phyloP scores from a whole-genome alignment of 2,888 invertebrate genomes.

The Drosophila formosana region DNA sequence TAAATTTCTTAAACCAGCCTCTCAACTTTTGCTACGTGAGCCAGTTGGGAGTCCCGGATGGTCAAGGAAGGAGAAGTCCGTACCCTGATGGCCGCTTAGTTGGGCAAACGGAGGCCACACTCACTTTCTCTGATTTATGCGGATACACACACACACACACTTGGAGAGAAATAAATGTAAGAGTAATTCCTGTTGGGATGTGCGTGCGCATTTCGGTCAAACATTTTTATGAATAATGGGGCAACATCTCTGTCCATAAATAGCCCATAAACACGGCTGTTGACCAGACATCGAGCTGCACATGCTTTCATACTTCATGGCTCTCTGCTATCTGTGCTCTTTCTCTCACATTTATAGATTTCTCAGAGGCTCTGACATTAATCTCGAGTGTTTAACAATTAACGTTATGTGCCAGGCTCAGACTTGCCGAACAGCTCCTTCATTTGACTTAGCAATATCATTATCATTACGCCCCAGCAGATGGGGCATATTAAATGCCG shows the following conservation, averaged over 20 bases:
- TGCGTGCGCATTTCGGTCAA: conserved; percentile 49
- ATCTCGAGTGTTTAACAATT: conserved; percentile 73
- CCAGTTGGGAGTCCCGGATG: conserved; percentile 30
- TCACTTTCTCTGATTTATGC: conserved; percentile 61
- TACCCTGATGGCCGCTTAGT: conserved; percentile 51
- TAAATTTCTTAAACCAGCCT: conserved; percentile 45
- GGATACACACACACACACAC: conserved; percentile 13
- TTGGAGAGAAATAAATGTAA: conserved; percentile 26
- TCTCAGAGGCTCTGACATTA: conserved; percentile 53
- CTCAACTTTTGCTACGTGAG: conserved; percentile 49
- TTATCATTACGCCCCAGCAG: background rate
- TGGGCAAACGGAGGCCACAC: conserved; percentile 45
- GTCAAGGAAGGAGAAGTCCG: conserved; percentile 1
- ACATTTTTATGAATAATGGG: conserved; percentile 74
- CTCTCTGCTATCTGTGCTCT: background rate
- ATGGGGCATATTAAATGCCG: background rate
- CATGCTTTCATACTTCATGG: conserved; percentile 1
- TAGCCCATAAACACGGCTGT: conserved; percentile 61
- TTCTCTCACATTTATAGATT: conserved; percentile 19
- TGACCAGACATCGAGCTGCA: conserved; percentile 18
- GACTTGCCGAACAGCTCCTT: conserved; percentile 16
- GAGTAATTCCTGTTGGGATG: conserved; percentile 44
- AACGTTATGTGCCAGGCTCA: conserved; percentile 45
- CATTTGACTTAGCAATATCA: conserved; percentile 40
- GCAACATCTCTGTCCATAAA: conserved; percentile 66